phyloP scores from a whole-genome alignment of 2,797 vertebrate genomes.

The Helicolenus hilgendorfi region DNA sequence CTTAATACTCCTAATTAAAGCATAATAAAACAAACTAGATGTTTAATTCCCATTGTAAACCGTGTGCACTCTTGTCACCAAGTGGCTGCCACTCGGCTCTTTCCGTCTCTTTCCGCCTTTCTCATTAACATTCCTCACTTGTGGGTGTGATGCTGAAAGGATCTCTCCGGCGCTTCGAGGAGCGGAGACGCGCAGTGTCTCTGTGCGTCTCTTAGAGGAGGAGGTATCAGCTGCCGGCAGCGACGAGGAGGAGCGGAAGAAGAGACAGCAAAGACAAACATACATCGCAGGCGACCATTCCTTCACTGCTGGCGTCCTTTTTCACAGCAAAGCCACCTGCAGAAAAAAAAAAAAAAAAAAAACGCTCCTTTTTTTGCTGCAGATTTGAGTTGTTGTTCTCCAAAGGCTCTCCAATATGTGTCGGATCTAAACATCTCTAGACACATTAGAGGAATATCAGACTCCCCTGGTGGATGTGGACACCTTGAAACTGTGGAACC shows the following conservation, averaged over 20 bases:
- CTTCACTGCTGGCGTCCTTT: slow-evolving; percentile 68
- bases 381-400: slow-evolving; percentile 4
- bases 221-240: slow-evolving; percentile 86
- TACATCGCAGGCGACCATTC: slow-evolving; percentile 75
- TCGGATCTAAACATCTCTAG: slow-evolving; percentile 91
- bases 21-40: background rate
- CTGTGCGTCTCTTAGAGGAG: slow-evolving; percentile 83
- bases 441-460: slow-evolving; percentile 77
- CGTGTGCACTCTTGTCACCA: slow-evolving; percentile 1
- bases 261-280: slow-evolving; percentile 50
- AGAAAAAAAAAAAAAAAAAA: slow-evolving; percentile 32
- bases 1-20: background rate
- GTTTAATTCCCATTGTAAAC: background rate
- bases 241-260: slow-evolving; percentile 71
- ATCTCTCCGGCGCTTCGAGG: slow-evolving; percentile 76
- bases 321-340: slow-evolving; percentile 70
- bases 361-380: background rate
- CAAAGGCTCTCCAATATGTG: slow-evolving; percentile 84
- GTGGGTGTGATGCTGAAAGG: slow-evolving; percentile 83
- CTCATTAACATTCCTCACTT: slow-evolving; percentile 85
- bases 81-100: slow-evolving; percentile 62
- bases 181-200: slow-evolving; percentile 83
- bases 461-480: slow-evolving; percentile 91
- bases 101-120: slow-evolving; percentile 69
- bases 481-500: slow-evolving; percentile 91